A percentile compares a stretch with the other conserved stretches of the same genome.
Evolutionary conservation across 2,888 invertebrate genomes (phyloP).

Genomic region (Limnephilus marmoratus): DNA sequence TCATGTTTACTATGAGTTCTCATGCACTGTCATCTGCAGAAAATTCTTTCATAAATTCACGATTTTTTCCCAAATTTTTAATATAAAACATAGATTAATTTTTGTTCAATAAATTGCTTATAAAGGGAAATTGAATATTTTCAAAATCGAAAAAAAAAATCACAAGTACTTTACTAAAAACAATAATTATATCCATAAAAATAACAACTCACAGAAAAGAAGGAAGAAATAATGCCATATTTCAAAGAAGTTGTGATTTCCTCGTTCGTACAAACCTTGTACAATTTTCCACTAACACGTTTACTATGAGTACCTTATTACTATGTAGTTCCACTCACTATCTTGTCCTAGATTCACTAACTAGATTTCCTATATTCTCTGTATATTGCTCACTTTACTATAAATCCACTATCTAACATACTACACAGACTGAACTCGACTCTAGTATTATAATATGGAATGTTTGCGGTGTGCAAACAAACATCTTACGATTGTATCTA

Average conservation of each 20-base stretch:
- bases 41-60: too few species aligned
- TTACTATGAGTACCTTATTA: not conserved
- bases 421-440: not conserved
- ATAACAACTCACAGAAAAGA: not conserved
- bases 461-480: not conserved
- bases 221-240: not conserved
- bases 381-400: not conserved
- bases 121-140: too few species aligned
- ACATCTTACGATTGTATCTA: not conserved
- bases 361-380: not conserved
- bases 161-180: not conserved
- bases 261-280: not conserved
- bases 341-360: not conserved
- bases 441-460: not conserved
- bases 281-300: not conserved
- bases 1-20: too few species aligned
- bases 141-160: too few species aligned
- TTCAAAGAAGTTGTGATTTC: not conserved
- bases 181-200: not conserved
- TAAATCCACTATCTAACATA: not conserved
- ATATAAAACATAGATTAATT: too few species aligned
- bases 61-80: too few species aligned
- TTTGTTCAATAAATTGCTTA: too few species aligned
- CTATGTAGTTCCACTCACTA: not conserved
- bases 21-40: too few species aligned